phyloP scores from a whole-genome alignment of 2,888 invertebrate genomes.

The Strigamia transsilvanica region DNA sequence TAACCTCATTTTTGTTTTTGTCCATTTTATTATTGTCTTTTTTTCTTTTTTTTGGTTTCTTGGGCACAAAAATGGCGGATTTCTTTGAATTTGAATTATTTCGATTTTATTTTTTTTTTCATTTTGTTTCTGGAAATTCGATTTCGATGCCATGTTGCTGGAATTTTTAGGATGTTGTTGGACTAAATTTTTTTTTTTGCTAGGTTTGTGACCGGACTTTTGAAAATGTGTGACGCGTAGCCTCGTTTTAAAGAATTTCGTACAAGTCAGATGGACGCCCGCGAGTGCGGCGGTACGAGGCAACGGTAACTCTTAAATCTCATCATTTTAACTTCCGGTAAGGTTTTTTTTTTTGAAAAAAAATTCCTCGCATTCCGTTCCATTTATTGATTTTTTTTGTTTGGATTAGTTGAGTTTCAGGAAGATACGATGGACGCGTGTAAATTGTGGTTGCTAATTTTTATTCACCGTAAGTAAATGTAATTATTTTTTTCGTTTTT shows the following conservation, averaged over 20 bases:
- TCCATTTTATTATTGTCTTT: not conserved
- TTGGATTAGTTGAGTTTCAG: not conserved
- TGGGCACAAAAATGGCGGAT: not conserved
- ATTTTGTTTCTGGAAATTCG: not conserved
- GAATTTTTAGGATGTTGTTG: not conserved
- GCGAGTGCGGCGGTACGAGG: not conserved
- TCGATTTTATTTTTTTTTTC: not conserved
- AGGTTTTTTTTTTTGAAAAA: not conserved
- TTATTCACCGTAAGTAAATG: not conserved
- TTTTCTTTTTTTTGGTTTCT: not conserved
- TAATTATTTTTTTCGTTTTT: not conserved
- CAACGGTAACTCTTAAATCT: too few relatives aligned
- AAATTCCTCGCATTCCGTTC: not conserved
- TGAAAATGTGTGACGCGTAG: not conserved
- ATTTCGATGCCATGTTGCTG: not conserved
- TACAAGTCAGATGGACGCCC: not conserved
- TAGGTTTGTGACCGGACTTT: constrained; percentile 3
- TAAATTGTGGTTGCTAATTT: not conserved
- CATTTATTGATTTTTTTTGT: not conserved
- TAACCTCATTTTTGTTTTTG: not conserved
- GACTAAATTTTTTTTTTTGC: not conserved
- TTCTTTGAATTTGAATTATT: not conserved
- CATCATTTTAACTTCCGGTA: not conserved
- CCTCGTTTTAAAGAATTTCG: not conserved
- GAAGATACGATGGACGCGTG: not conserved